Base-by-base conservation (phyloP, 2,797 vertebrate species). In the Trachops cirrhosus region DNA sequence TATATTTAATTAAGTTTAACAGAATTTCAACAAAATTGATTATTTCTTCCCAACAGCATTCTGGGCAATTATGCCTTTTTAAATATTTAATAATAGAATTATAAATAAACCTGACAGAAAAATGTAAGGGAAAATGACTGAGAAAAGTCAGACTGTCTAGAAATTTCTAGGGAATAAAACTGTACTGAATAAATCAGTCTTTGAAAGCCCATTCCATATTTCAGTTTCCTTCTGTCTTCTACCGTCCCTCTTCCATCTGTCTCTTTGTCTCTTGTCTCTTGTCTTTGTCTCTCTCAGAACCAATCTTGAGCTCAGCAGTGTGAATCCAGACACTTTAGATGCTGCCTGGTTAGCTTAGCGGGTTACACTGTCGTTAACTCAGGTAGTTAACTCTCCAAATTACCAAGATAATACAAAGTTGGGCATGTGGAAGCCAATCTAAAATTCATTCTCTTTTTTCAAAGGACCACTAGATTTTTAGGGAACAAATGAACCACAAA, bases 21-120 rank as follows among this genome's bases (percentile, higher is more conserved):
- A 88, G 34, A 89, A 80, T 75, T 70, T 85, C 78, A 89, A 93
- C 12, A 88, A 70, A 91, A 80, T 64, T 50, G 41, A 82, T 46
- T 79, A 59, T 74, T 91, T 54, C 62, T 93, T 94, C 19, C 19
- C 50, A 90, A 41, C 2, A 86, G 18, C n/a, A 57, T 74, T 86
- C 6, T 16, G 67, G 41, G 19, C 75, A 16, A 52, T 46, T 79
- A 7, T 29, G 3, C 0, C 22, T 50, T 86, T 93, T 87, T 19
- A 77, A 39, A 62, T 48, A 86, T 50, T 86, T 75, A 93, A 39
- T 48, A 64, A 77, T 1, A 82, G 41, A 94, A 91, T 75, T 73
- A 50, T 19, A 12, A 84, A 75, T 85, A 75, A 78, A 84, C 3
- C n/a, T 86, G 39, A 83, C 0, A 89, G 46, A 59, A 73, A 71